Evolutionary conservation across 64 coral and sea anemone genomes (phyloP).

Genomic region (Actinia equina): DNA sequence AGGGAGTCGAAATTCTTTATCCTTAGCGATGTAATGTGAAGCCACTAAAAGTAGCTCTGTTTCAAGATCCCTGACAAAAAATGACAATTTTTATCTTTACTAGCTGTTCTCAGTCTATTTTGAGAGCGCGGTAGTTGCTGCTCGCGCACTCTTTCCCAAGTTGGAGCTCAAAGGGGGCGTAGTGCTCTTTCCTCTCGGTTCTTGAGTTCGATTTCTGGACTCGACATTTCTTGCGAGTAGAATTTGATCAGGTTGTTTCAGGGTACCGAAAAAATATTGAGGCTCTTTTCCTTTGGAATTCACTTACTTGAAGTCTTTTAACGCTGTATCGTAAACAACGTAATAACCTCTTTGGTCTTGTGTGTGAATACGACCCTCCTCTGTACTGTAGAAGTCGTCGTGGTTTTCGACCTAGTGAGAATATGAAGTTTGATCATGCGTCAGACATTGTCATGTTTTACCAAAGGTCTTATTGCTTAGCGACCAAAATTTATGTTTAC

Average conservation of each 20-base stretch:
- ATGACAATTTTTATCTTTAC: neutral
- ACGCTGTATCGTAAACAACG: conserved; percentile 72
- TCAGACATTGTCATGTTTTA: too few species aligned
- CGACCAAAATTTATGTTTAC: too few species aligned
- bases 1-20: conserved; percentile 67
- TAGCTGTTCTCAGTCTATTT: too few species aligned
- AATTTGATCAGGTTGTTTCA: too few species aligned
- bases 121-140: too few species aligned
- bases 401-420: conserved; percentile 85
- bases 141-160: too few species aligned
- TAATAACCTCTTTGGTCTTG: conserved; percentile 95
- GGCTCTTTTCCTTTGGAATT: neutral
- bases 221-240: too few species aligned
- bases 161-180: too few species aligned
- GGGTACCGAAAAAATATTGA: too few species aligned
- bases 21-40: conserved; percentile 85
- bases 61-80: conserved; percentile 67
- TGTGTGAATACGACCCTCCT: conserved; percentile 91
- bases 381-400: conserved; percentile 82
- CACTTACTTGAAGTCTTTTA: conserved; percentile 89
- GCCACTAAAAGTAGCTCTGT: conserved; percentile 85
- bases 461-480: too few species aligned
- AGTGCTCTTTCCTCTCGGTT: too few species aligned
- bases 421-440: neutral
- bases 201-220: too few species aligned